Evolutionary conservation across 1,140 invertebrate species (phyloP).

Genomic region (Scylla paramamosain): DNA sequence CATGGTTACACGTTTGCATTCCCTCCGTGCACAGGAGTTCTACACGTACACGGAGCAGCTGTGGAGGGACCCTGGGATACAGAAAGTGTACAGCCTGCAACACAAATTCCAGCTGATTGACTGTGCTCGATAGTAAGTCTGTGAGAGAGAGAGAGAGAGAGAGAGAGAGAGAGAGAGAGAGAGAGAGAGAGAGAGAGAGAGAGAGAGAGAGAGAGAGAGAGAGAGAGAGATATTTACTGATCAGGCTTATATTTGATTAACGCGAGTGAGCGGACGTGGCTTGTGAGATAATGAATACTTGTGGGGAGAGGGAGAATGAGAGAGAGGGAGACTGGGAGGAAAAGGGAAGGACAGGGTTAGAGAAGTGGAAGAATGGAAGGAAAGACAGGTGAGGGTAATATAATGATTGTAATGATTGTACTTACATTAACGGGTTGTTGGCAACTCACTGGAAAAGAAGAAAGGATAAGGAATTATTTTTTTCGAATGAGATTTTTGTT

Average conservation of each 20-base stretch:
- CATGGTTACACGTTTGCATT: too few species aligned
- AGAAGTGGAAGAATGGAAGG: neutral
- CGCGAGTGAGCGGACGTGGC: too few species aligned
- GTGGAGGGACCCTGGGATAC: constrained; percentile 83
- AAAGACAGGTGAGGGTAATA: neutral
- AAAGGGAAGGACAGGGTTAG: neutral
- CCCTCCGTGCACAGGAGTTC: constrained; percentile 83
- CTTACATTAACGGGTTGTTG: too few species aligned
- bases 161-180: constrained; percentile 19
- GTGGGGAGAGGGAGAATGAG: neutral
- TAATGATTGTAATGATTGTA: too few species aligned
- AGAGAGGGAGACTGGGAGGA: neutral
- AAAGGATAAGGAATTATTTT: too few species aligned
- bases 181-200: constrained; percentile 16
- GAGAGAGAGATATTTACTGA: neutral
- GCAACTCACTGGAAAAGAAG: too few species aligned
- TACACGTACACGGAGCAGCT: constrained; percentile 84
- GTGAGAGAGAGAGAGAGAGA: neutral
- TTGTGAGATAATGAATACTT: too few species aligned
- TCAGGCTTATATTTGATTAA: too few species aligned
- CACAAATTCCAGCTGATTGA: constrained; percentile 76
- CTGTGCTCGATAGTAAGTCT: constrained; percentile 76
- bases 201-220: neutral
- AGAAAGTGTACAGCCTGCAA: constrained; percentile 60
- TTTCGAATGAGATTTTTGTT: too few species aligned